Evolutionary conservation across 2,113 vertebrate genomes (phyloP), one percentile per base, ranked within the genome.

Genomic region (Circaetus gallicus): DNA sequence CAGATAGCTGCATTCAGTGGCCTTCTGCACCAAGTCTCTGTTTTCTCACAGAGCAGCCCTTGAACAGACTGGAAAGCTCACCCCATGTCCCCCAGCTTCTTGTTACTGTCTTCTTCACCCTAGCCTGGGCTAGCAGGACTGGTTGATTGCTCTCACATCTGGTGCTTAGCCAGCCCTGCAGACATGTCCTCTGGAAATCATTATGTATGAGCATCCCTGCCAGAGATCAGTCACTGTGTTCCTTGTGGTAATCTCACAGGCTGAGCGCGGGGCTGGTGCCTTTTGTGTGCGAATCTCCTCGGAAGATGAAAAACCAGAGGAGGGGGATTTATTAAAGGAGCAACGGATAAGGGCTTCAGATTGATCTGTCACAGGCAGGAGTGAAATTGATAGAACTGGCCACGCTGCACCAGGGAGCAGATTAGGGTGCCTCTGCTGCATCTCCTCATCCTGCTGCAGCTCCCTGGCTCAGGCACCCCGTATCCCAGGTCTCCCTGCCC

Each of bases 311-410:
- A 90, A 97, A 71, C 5, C 77, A 82, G 69, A 85, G 61, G 19
- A 71, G 6, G 9, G 42, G 47, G 76, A 89, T 89, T 92, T 92
- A 86, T 92, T 82, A 92, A 86, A 73, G 0, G 29, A 86, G 66
- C 31, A 49, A 59, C 0, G 6, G 59, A 59, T 73, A 82, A 92
- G 49, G 58, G 55, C 76, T 94, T 58, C 65, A 78, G 76, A 79
- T n/a, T 82, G 85, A 82, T 50, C 71, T 94, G 89, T 78, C 92
- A 69, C 34, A 65, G 89, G 28, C 61, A 79, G 66, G 43, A 70
- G 11, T 43, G 55, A 79, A 74, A 78, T 50, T 49, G 65, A 73
- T 59, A n/a, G 53, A 59, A 53, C 43, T n/a, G 81, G 38, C 38
- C 43, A 50, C 0, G 1, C 70, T 53, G 59, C 38, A 52, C 20